A percentile compares a stretch with the other conserved stretches of the same genome.
phyloP scores from a whole-genome alignment of 2,113 vertebrate species.

The Marmota flaviventris region DNA sequence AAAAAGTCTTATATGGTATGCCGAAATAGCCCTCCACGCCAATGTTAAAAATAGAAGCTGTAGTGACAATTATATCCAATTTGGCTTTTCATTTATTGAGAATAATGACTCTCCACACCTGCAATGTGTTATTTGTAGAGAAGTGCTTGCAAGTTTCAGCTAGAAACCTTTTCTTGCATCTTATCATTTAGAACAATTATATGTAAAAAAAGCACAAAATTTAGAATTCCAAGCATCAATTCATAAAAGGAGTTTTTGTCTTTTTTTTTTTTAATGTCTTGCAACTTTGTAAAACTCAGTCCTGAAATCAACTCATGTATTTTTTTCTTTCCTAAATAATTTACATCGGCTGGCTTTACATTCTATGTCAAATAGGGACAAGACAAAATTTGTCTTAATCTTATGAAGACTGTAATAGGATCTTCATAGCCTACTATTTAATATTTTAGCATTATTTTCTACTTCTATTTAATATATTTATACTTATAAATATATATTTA shows the following conservation, averaged over 20 bases:
- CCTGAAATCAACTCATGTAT: not conserved
- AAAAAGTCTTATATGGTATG: not conserved
- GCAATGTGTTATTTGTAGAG: slow-evolving; percentile 67
- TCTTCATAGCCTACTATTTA: not conserved
- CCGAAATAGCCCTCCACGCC: slow-evolving; percentile 35
- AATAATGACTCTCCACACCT: slow-evolving; percentile 72
- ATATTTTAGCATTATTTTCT: not conserved
- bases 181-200: slow-evolving; percentile 63
- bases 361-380: slow-evolving; percentile 10
- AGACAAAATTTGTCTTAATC: slow-evolving; percentile 27
- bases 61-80: slow-evolving; percentile 62
- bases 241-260: slow-evolving; percentile 61
- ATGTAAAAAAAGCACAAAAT: slow-evolving; percentile 56
- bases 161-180: slow-evolving; percentile 23
- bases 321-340: slow-evolving; percentile 63
- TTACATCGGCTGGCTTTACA: not conserved
- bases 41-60: slow-evolving; percentile 62
- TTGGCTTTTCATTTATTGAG: slow-evolving; percentile 63
- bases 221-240: slow-evolving; percentile 64
- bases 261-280: slow-evolving; percentile 37
- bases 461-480: not conserved
- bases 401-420: not conserved
- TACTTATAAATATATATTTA: not conserved
- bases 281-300: slow-evolving; percentile 37
- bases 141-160: slow-evolving; percentile 67